Conservation (phyloP, 2,113 vertebrate genomes). For the Callospermophilus lateralis region DNA sequence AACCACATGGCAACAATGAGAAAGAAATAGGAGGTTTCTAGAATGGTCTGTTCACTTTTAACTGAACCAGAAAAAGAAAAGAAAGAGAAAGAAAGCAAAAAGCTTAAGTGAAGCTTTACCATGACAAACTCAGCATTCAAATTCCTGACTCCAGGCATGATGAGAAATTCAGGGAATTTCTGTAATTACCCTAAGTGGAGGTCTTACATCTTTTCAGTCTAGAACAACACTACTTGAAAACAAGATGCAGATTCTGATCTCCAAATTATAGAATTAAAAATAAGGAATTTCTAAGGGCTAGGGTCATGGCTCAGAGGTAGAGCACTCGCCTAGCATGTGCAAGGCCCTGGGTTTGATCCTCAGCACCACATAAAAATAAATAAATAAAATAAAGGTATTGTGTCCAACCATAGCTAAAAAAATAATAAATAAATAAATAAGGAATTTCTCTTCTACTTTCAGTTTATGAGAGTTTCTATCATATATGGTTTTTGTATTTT, state of each 20-base stretch:
- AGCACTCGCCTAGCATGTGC: too few species aligned
- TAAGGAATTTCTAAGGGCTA: too few species aligned
- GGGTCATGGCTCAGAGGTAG: too few species aligned
- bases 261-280: conserved; percentile 6
- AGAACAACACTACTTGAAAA: not conserved
- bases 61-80: not conserved
- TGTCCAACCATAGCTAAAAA: too few species aligned
- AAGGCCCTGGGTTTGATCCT: too few species aligned
- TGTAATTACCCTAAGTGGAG: not conserved
- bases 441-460: not conserved
- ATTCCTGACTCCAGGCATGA: not conserved
- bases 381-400: too few species aligned
- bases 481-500: not conserved
- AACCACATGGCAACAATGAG: not conserved
- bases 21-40: not conserved
- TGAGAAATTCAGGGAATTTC: not conserved
- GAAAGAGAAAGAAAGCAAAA: not conserved
- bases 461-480: not conserved
- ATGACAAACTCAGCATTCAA: not conserved
- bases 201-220: not conserved
- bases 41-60: not conserved
- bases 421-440: not conserved
- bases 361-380: too few species aligned
- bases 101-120: not conserved
- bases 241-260: not conserved